Conservation (phyloP, 2,888 invertebrate species). For the Amitus sp. region DNA sequence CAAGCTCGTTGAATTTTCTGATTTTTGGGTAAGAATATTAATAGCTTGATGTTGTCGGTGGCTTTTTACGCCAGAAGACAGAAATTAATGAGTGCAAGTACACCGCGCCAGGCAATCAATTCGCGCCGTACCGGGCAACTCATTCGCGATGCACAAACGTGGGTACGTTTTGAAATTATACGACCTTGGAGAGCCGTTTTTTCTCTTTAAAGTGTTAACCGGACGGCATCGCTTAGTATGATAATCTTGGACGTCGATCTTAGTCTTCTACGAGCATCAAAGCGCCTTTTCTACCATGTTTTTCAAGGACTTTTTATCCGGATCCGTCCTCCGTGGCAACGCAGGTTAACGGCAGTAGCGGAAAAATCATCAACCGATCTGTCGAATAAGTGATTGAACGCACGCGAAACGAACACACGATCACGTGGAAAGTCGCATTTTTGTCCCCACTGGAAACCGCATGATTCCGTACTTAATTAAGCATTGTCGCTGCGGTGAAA, state of each 20-base stretch:
- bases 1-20: conserved; percentile 19
- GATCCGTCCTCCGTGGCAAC: conserved; percentile 38
- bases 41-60: conserved; percentile 37
- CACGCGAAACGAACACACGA: background rate
- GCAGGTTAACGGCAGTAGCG: conserved; percentile 26
- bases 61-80: conserved; percentile 42
- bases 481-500: conserved; percentile 1
- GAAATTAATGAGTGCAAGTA: conserved; percentile 40
- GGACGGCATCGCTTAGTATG: conserved; percentile 50
- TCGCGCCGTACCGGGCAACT: conserved; percentile 38
- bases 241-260: conserved; percentile 50
- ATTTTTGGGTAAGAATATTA: conserved; percentile 30
- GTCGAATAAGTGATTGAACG: conserved; percentile 11
- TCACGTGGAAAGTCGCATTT: too few relatives aligned
- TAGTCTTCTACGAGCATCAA: conserved; percentile 38
- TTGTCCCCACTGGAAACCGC: too few relatives aligned
- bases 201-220: conserved; percentile 50
- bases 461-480: background rate
- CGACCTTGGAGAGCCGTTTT: conserved; percentile 48
- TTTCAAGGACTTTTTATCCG: conserved; percentile 38
- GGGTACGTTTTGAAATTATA: conserved; percentile 47
- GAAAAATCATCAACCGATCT: conserved; percentile 15
- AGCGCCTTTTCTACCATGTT: conserved; percentile 37
- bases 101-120: conserved; percentile 39
- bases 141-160: conserved; percentile 39